Percentiles rank a stretch among this genome's conserved stretches.
phyloP scores from a whole-genome alignment of 2,113 vertebrate genomes.

The Electrona antarctica region DNA sequence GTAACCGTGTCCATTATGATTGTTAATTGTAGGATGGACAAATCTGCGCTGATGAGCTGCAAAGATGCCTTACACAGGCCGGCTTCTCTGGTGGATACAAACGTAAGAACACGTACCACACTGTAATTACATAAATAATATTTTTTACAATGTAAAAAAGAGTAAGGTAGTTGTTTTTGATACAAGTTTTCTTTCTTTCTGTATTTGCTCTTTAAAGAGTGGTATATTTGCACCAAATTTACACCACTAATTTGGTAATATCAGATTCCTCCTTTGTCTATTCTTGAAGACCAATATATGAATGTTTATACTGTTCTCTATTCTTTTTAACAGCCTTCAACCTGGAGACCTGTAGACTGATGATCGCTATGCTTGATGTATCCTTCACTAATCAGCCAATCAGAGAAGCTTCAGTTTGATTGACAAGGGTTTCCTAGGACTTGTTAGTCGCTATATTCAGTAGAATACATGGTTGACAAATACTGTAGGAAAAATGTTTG shows the following conservation, averaged over 20 bases:
- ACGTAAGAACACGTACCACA: conserved; percentile 77
- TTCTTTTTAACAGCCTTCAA: conserved; percentile 86
- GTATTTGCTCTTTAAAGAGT: not conserved
- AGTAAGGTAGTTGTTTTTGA: not conserved
- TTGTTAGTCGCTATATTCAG: not conserved
- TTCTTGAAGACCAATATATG: not conserved
- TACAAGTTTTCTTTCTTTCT: not conserved
- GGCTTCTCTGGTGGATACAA: conserved; percentile 88
- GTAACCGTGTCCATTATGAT: not conserved
- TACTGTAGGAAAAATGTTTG: not conserved
- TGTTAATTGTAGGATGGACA: conserved; percentile 85
- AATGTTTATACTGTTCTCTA: not conserved
- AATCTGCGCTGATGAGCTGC: conserved; percentile 91
- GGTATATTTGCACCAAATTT: not conserved
- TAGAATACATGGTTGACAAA: not conserved
- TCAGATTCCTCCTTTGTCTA: not conserved
- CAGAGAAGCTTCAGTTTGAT: not conserved
- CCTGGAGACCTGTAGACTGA: conserved; percentile 93
- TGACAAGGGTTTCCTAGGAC: not conserved
- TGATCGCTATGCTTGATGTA: conserved; percentile 98
- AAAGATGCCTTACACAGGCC: conserved; percentile 89
- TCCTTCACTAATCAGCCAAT: conserved; percentile 78
- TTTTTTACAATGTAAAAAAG: not conserved
- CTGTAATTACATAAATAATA: not conserved
- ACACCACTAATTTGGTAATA: too few relatives aligned